A percentile compares a stretch with the other conserved stretches of the same genome.
These are phyloP conservation scores for Drosophila yooni DNA, from an alignment of 2,888 invertebrate genomes.

Conservation along the genomic window DNA sequence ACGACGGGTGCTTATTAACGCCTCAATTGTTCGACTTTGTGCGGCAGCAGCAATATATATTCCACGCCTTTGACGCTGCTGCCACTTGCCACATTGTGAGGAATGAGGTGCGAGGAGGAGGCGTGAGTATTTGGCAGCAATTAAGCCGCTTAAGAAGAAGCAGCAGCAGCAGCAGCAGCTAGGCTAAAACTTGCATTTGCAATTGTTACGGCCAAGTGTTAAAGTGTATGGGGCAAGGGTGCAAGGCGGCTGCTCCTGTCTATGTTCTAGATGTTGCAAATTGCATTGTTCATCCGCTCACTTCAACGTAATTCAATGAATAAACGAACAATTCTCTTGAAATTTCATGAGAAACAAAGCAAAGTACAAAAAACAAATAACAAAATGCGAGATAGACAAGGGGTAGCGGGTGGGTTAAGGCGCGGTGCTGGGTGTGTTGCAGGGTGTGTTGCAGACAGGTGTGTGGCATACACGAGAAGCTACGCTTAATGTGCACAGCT, in stretches of 20 bases:
- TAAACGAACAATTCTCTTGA: slow-evolving; percentile 59
- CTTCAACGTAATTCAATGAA: slow-evolving; percentile 62
- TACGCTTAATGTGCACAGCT: slow-evolving; percentile 57
- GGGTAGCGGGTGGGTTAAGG: neutral
- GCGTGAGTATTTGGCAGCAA: slow-evolving; percentile 55
- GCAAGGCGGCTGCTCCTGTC: neutral
- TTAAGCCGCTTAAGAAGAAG: slow-evolving; percentile 61
- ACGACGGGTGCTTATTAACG: slow-evolving; percentile 62
- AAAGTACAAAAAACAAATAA: slow-evolving; percentile 1
- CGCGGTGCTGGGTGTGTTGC: no score
- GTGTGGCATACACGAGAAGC: slow-evolving; percentile 9
- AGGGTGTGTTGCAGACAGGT: neutral
- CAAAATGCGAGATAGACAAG: neutral
- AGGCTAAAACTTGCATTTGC: slow-evolving; percentile 42
- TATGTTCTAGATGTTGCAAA: slow-evolving; percentile 38
- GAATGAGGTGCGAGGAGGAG: neutral
- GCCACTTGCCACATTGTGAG: slow-evolving; percentile 19
- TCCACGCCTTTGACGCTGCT: slow-evolving; percentile 21
- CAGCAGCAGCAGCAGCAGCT: slow-evolving; percentile 11
- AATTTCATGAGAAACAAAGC: slow-evolving; percentile 53
- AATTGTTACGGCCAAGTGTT: slow-evolving; percentile 36
- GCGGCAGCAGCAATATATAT: slow-evolving; percentile 29
- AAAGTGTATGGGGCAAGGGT: neutral
- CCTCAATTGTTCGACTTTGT: slow-evolving; percentile 45
- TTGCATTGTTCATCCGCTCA: slow-evolving; percentile 58